These are phyloP conservation scores for Huso huso DNA, from an alignment of 2,797 vertebrate species.

Conservation along the genomic window DNA sequence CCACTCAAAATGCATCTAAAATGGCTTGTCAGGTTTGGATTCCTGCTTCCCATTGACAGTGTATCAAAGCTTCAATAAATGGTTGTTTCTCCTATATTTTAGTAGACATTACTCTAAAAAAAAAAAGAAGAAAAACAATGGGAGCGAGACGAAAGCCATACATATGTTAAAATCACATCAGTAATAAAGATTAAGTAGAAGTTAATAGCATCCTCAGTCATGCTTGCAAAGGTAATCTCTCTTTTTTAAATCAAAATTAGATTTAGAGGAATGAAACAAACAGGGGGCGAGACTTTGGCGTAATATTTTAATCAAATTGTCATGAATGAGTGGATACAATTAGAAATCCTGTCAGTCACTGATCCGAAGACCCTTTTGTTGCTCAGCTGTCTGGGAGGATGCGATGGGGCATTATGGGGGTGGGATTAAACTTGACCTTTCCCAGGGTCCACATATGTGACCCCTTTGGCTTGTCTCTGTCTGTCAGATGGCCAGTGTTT, in stretches of 20 bases:
- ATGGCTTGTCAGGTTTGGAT: not conserved
- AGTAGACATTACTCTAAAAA: slow-evolving; percentile 51
- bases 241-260: slow-evolving; percentile 98
- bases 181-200: slow-evolving; percentile 98
- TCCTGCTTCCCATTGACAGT: slow-evolving; percentile 8
- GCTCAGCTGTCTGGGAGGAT: slow-evolving; percentile 63
- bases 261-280: slow-evolving; percentile 97
- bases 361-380: slow-evolving; percentile 75
- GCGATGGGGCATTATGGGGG: slow-evolving; percentile 48
- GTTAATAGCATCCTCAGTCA: slow-evolving; percentile 94
- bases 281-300: slow-evolving; percentile 93
- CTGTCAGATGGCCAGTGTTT: slow-evolving; percentile 44
- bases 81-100: slow-evolving; percentile 44
- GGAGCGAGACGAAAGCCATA: slow-evolving; percentile 72
- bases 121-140: slow-evolving; percentile 54
- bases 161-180: slow-evolving; percentile 90
- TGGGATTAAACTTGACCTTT: slow-evolving; percentile 71
- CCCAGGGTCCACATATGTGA: slow-evolving; percentile 56
- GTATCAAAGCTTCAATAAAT: slow-evolving; percentile 47
- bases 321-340: slow-evolving; percentile 99
- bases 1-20: slow-evolving; percentile 6
- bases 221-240: slow-evolving; percentile 94
- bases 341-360: slow-evolving; percentile 98
- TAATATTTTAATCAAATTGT: slow-evolving; percentile 99
- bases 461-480: slow-evolving; percentile 50